Conservation (phyloP, 1,140 invertebrate species). For the Watersipora subatra region DNA sequence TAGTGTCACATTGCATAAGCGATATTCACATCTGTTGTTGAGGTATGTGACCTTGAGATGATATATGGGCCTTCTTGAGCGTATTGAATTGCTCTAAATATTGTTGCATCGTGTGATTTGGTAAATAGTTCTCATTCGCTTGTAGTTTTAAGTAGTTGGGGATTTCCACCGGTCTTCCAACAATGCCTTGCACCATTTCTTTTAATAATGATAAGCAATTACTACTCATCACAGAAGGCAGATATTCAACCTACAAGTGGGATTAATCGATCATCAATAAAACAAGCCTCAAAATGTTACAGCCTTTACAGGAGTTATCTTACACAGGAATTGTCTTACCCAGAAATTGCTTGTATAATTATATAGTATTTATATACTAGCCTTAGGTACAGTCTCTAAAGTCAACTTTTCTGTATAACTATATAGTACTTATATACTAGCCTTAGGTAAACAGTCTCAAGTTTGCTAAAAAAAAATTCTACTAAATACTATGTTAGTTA, state of each 20-base stretch:
- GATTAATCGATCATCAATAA: neutral
- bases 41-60: too few relatives aligned
- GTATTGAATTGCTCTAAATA: conserved; percentile 87
- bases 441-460: too few relatives aligned
- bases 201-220: conserved; percentile 80
- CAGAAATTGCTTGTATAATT: neutral
- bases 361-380: neutral
- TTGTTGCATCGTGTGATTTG: conserved; percentile 76
- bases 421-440: too few relatives aligned
- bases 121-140: conserved; percentile 66
- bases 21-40: too few relatives aligned
- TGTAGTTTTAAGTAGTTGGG: conserved; percentile 48
- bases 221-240: conserved; percentile 68
- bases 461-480: too few relatives aligned
- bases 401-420: neutral
- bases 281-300: neutral
- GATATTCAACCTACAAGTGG: conserved; percentile 66
- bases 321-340: neutral
- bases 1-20: too few relatives aligned
- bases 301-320: neutral
- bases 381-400: neutral
- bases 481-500: too few relatives aligned
- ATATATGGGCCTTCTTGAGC: conserved; percentile 53
- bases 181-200: conserved; percentile 80
- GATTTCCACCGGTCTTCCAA: conserved; percentile 57